These are phyloP conservation scores for Glyphotaelius pellucidus DNA, from an alignment of 2,888 invertebrate genomes.

Conservation along the genomic window DNA sequence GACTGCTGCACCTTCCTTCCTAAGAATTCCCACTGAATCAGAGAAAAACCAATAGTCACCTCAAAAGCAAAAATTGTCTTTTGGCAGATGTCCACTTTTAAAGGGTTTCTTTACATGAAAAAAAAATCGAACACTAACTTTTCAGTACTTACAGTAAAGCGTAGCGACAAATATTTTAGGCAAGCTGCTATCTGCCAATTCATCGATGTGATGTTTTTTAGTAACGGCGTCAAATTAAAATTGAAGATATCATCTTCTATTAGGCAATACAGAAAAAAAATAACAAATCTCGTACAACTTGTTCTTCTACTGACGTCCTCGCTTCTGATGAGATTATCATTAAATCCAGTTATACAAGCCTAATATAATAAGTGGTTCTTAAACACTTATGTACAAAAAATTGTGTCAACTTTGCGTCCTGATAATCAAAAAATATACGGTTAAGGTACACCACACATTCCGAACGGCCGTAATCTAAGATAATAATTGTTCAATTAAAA, in stretches of 20 bases:
- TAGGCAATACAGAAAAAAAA: background rate
- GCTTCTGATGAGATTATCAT: background rate
- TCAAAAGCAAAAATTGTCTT: background rate
- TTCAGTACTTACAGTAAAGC: too few relatives aligned
- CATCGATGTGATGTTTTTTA: too few relatives aligned
- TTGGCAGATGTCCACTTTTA: background rate
- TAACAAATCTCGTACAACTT: background rate
- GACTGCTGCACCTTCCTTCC: too few relatives aligned
- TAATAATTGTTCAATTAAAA: slow-evolving; percentile 8
- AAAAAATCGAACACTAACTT: too few relatives aligned
- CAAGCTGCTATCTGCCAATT: too few relatives aligned
- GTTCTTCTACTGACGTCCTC: background rate
- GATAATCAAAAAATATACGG: background rate
- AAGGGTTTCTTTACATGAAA: background rate
- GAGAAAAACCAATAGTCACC: background rate
- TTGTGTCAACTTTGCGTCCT: background rate
- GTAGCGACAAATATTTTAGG: too few relatives aligned
- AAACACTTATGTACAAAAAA: background rate
- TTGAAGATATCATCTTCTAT: too few relatives aligned
- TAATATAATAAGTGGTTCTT: background rate
- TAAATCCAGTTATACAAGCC: background rate
- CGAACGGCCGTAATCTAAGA: background rate
- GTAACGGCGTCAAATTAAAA: too few relatives aligned
- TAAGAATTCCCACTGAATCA: background rate
- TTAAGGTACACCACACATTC: background rate